phyloP scores from a whole-genome alignment of 1,140 invertebrate genomes.

The Ylistrum balloti region DNA sequence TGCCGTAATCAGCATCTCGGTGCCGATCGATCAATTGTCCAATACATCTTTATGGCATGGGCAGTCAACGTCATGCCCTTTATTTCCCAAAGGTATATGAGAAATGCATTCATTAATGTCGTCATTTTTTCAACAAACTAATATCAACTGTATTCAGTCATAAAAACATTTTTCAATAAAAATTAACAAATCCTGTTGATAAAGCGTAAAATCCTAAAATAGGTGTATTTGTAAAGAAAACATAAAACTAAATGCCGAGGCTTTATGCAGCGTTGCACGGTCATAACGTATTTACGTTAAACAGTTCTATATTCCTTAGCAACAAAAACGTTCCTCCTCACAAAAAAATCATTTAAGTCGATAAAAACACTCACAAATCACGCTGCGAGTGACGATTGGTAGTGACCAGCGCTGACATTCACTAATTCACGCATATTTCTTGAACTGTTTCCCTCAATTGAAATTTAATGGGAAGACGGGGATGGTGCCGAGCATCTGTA shows the following conservation, averaged over 20 bases:
- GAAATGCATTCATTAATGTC: too few species aligned
- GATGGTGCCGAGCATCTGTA: not conserved
- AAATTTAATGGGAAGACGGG: conserved; percentile 25
- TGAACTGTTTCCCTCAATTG: conserved; percentile 1
- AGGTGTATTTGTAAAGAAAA: conserved; percentile 12
- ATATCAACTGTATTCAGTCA: too few species aligned
- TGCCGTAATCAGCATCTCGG: too few species aligned
- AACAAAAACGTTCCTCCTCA: not conserved
- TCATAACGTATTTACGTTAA: not conserved
- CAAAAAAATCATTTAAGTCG: not conserved
- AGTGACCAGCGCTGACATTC: not conserved
- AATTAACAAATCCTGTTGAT: not conserved
- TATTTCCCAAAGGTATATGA: too few species aligned
- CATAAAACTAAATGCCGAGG: not conserved
- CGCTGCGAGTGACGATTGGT: not conserved
- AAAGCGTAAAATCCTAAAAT: not conserved
- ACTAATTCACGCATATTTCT: conserved; percentile 27
- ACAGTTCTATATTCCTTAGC: not conserved
- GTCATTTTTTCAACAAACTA: too few species aligned
- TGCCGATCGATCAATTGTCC: too few species aligned
- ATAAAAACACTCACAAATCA: conserved; percentile 27
- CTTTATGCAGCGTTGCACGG: not conserved
- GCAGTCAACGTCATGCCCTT: too few species aligned
- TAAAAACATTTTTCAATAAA: not conserved
- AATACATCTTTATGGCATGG: too few species aligned